Evolutionary conservation across 1,140 invertebrate species (phyloP).

Genomic region (Cheumatopsyche charites): DNA sequence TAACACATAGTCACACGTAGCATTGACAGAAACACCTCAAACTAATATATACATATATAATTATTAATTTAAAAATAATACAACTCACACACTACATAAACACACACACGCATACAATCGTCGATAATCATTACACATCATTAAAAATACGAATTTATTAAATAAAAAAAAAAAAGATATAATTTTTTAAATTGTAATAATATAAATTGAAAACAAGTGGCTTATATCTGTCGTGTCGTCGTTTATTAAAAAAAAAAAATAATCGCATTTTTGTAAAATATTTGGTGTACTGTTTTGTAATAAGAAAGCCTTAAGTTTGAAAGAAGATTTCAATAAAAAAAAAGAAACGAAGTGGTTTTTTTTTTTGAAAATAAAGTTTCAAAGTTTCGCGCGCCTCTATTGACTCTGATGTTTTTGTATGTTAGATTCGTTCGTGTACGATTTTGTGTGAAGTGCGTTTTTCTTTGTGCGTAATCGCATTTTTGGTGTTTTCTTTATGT

Average conservation of each 20-base stretch:
- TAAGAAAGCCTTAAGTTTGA: neutral
- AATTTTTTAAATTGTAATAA: slow-evolving; percentile 39
- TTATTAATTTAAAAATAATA: slow-evolving; percentile 17
- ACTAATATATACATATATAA: neutral
- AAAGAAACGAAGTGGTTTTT: no score
- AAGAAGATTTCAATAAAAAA: neutral
- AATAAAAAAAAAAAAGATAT: slow-evolving; percentile 23
- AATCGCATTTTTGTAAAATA: slow-evolving; percentile 2
- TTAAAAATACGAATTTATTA: slow-evolving; percentile 3
- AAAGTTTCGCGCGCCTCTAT: neutral
- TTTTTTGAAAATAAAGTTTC: neutral
- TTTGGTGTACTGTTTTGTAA: neutral
- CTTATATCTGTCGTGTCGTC: slow-evolving; percentile 48
- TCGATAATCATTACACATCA: slow-evolving; percentile 1
- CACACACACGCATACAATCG: no score
- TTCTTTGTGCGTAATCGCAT: neutral
- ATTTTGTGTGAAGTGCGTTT: slow-evolving; percentile 26
- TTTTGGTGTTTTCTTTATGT: slow-evolving; percentile 5
- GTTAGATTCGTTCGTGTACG: neutral
- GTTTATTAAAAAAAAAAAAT: no score
- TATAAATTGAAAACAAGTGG: slow-evolving; percentile 47
- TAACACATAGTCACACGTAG: slow-evolving; percentile 48
- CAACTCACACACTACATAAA: no score
- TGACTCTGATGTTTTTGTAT: neutral
- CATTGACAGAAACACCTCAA: slow-evolving; percentile 30